Percentiles rank a stretch among this genome's conserved stretches.
These are phyloP conservation scores for Pterophyllum scalare DNA, from an alignment of 2,113 vertebrate genomes.

Conservation along the genomic window DNA sequence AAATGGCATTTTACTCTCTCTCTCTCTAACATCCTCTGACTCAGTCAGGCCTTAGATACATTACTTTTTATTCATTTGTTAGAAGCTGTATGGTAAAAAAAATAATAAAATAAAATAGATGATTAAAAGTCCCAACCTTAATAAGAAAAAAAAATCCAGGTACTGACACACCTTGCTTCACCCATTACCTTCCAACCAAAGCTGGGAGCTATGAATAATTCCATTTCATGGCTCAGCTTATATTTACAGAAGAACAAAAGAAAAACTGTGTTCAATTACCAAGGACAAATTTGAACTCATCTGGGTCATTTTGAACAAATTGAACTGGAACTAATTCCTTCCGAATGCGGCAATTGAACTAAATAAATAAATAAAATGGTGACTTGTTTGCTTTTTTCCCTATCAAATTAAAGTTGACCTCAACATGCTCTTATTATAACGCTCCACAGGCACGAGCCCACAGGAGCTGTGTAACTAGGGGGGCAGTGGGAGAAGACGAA, in stretches of 20 bases:
- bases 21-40: neutral
- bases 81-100: neutral
- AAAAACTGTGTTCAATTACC: conserved; percentile 69
- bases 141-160: conserved; percentile 1
- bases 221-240: conserved; percentile 63
- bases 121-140: neutral
- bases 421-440: conserved; percentile 53
- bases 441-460: conserved; percentile 37
- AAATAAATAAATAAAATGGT: conserved; percentile 63
- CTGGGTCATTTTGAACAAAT: conserved; percentile 67
- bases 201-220: conserved; percentile 55
- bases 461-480: conserved; percentile 39
- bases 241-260: conserved; percentile 68
- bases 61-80: conserved; percentile 17
- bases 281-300: conserved; percentile 72
- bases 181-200: conserved; percentile 43
- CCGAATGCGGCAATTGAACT: conserved; percentile 52
- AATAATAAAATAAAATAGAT: neutral
- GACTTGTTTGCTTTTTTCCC: conserved; percentile 44
- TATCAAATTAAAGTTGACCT: conserved; percentile 73
- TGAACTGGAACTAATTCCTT: conserved; percentile 69
- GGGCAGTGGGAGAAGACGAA: neutral
- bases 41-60: neutral
- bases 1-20: neutral
- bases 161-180: conserved; percentile 34